Conservation (phyloP, 2,113 vertebrate species). For the Labrus mixtus region DNA sequence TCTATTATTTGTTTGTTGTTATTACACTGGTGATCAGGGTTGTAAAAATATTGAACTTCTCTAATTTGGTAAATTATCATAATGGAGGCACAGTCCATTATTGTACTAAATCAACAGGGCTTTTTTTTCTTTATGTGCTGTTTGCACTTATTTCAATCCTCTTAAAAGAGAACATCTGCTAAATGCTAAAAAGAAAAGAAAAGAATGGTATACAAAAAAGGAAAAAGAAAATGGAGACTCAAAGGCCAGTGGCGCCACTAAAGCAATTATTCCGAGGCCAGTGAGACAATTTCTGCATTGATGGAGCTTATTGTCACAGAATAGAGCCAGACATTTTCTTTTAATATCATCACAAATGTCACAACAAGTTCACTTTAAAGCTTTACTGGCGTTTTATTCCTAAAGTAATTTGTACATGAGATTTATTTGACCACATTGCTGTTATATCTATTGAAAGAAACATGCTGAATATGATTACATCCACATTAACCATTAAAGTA, state of each 20-base stretch:
- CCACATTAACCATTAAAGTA: neutral
- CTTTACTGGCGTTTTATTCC: neutral
- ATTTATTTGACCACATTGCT: neutral
- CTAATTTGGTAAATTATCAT: conserved; percentile 36
- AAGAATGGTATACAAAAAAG: conserved; percentile 53
- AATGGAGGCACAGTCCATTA: conserved; percentile 39
- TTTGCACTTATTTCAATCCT: conserved; percentile 35
- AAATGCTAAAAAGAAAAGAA: conserved; percentile 51
- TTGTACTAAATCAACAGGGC: conserved; percentile 37
- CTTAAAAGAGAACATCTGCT: conserved; percentile 24
- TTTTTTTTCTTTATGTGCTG: conserved; percentile 46
- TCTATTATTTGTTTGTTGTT: conserved; percentile 5
- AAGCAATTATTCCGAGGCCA: conserved; percentile 37
- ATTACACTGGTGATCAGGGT: neutral
- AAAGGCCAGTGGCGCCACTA: conserved; percentile 46
- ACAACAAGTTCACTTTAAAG: neutral
- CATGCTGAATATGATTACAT: too few species aligned
- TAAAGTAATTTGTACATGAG: neutral
- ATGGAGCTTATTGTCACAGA: conserved; percentile 34
- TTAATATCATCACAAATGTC: neutral
- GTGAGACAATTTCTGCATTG: conserved; percentile 32
- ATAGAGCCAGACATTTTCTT: neutral
- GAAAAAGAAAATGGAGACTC: conserved; percentile 53
- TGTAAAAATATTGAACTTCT: conserved; percentile 19
- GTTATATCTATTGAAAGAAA: neutral